A percentile compares a stretch with the other conserved stretches of the same genome.
Conservation (phyloP, 2,888 invertebrate genomes). For the Clepsis dumicolana region DNA sequence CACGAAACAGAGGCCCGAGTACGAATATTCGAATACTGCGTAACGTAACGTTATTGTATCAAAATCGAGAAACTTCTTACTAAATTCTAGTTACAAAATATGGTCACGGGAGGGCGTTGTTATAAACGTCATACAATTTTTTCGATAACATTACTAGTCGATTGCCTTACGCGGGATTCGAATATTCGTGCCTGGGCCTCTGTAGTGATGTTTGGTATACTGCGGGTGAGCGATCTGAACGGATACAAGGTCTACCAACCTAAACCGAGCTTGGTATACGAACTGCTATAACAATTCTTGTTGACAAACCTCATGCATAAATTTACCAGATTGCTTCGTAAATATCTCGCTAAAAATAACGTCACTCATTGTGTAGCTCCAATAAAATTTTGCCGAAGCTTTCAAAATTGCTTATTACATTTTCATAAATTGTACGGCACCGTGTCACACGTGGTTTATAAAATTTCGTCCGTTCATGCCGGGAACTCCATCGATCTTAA, state of each 20-base stretch:
- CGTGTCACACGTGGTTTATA: conserved; percentile 27
- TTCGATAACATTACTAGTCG: too few relatives aligned
- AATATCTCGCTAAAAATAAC: conserved; percentile 16
- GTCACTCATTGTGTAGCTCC: conserved; percentile 23
- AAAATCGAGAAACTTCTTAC: too few relatives aligned
- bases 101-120: too few relatives aligned
- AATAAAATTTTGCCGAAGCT: conserved; percentile 25
- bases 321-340: conserved; percentile 27
- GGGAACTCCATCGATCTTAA: conserved; percentile 8
- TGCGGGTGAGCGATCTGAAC: background rate
- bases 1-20: too few relatives aligned
- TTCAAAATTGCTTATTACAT: conserved; percentile 37
- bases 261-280: background rate
- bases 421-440: conserved; percentile 30
- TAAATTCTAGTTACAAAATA: too few relatives aligned
- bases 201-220: too few relatives aligned
- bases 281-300: conserved; percentile 16
- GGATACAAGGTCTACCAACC: background rate
- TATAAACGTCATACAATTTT: too few relatives aligned
- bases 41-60: too few relatives aligned
- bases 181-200: too few relatives aligned
- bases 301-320: conserved; percentile 11
- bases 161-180: too few relatives aligned
- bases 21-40: too few relatives aligned
- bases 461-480: conserved; percentile 28